Percentiles rank a stretch among this genome's conserved stretches.
These are phyloP conservation scores for Egretta garzetta DNA, from an alignment of 2,113 vertebrate genomes.

Conservation along the genomic window DNA sequence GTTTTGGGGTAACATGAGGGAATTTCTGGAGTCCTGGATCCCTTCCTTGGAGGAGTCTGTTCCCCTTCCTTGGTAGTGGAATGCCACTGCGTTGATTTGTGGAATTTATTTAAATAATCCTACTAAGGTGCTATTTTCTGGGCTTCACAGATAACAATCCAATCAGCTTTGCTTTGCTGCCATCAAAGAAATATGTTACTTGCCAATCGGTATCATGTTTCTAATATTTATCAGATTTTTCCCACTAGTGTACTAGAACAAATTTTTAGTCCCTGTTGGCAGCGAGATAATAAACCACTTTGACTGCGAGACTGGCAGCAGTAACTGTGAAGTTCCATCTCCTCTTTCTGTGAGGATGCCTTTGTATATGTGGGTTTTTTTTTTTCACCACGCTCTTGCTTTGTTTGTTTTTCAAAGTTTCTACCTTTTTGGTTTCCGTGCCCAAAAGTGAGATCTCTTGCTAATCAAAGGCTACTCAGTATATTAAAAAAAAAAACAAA, in stretches of 20 bases:
- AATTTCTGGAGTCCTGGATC: background rate
- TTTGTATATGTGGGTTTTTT: background rate
- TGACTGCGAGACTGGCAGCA: background rate
- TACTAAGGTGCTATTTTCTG: background rate
- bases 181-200: background rate
- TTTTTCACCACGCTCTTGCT: background rate
- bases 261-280: conserved; percentile 43
- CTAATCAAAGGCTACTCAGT: background rate
- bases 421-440: background rate
- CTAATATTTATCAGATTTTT: conserved; percentile 59
- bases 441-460: background rate
- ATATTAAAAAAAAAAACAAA: background rate
- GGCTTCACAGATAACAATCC: background rate
- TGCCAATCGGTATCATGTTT: background rate
- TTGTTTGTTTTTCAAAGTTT: background rate
- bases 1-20: background rate
- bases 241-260: background rate
- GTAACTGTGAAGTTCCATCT: background rate
- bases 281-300: conserved; percentile 4
- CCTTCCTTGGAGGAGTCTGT: too few relatives aligned
- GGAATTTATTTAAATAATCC: background rate
- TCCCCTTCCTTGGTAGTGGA: background rate
- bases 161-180: background rate
- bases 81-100: fast-evolving
- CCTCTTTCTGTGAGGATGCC: background rate